A percentile compares a stretch with the other conserved stretches of the same genome.
These are phyloP conservation scores for Felis chaus DNA, from an alignment of 2,113 vertebrate genomes.

Conservation along the genomic window DNA sequence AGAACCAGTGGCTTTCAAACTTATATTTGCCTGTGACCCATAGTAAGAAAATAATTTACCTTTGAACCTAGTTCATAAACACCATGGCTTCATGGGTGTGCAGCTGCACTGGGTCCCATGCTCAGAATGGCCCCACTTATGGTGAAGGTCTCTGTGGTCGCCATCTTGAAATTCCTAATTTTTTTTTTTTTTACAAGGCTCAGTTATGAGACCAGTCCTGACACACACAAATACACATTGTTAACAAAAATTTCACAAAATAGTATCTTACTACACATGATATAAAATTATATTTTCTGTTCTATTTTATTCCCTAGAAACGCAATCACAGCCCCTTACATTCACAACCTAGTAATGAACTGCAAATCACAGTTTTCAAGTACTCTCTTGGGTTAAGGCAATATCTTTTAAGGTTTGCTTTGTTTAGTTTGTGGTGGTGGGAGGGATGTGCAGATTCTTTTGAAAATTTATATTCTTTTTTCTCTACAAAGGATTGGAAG, in stretches of 20 bases:
- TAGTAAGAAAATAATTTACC: background rate
- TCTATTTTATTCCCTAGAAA: background rate
- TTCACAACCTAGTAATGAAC: background rate
- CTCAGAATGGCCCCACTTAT: background rate
- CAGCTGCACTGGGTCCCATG: rapidly evolving
- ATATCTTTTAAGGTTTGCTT: background rate
- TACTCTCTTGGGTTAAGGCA: background rate
- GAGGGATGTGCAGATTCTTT: background rate
- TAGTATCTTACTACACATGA: background rate
- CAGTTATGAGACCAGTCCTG: background rate
- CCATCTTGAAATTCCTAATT: background rate
- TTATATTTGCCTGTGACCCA: background rate
- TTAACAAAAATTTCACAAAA: background rate
- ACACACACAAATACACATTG: background rate
- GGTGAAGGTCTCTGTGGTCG: background rate
- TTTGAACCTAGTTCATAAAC: background rate
- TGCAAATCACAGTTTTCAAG: background rate
- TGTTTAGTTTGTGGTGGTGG: background rate
- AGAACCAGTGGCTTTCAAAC: background rate
- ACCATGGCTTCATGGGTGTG: background rate
- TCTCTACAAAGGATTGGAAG: background rate
- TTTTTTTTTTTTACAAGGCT: background rate
- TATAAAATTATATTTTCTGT: background rate
- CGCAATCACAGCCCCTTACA: background rate
- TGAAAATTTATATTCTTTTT: background rate